Base-by-base conservation (phyloP, 2,888 invertebrate species). In the Oeneis ivallda region DNA sequence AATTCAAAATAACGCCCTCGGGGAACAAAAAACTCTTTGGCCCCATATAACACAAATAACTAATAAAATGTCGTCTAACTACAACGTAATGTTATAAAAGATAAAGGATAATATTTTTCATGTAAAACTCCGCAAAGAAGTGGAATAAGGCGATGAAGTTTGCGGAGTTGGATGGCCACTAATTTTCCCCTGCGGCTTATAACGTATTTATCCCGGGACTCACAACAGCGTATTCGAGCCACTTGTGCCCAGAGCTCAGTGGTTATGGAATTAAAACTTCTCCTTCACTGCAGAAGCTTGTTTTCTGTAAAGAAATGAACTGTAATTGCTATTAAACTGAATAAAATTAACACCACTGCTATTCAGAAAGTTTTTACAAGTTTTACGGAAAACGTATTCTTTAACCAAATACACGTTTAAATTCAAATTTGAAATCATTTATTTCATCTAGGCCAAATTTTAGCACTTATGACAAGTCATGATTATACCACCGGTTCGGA, bases 151-250 rank as follows among this genome's bases (percentile, higher is more conserved):
- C 13, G 62, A 41, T 13, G 17, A 58, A 66, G 62, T 56, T 62
- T 43, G 19, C 17, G 50, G 9, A 61, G 26, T 47, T 56, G 43
- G 62, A 52, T 57, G 17, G 57, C 52, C 57, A 15, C 66, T 66
- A 62, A 66, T 66, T 62, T 66, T 62, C 66, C 65, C 65, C 50
- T 15, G 54, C 65, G 66, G 52, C 62, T 52, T 52, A 49, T 66
- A 52, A 62, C 32, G 52, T 58, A 58, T 58, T 66, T 58, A 37
- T 52, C 62, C 62, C 26, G 56, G 58, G 32, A 26, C 47, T 41
- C 43, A 19, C 57, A 17, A 17, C 41, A 43, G 13, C 17, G 57
- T 9, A 19, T 19, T 49, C 43, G 6, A 2, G 56, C 32, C 15
- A 45, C 15, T 19, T 4, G 4, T 19, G 4, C 19, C 49, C 49